Percentiles rank a stretch among this genome's conserved stretches.
These are phyloP conservation scores for Montipora foliosa DNA, from an alignment of 64 coral and sea anemone genomes.

Conservation along the genomic window DNA sequence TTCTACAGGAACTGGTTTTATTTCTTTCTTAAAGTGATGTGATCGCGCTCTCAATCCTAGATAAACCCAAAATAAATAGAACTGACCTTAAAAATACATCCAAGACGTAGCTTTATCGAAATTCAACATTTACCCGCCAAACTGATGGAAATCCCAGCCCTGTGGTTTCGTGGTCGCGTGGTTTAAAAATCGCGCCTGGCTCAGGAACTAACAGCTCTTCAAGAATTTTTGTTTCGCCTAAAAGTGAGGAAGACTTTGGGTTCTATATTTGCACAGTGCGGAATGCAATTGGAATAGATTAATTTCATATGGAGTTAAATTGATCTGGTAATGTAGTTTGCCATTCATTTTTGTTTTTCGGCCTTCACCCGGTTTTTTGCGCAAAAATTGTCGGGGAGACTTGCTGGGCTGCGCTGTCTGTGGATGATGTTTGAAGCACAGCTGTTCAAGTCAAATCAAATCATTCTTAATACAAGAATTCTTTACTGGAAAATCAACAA, in stretches of 20 bases:
- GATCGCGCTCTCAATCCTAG: neutral
- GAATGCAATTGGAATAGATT: neutral
- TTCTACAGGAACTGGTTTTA: too few relatives aligned
- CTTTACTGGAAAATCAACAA: too few relatives aligned
- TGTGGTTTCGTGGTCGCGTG: neutral
- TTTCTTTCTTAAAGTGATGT: too few relatives aligned
- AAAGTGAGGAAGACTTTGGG: neutral
- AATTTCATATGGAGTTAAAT: neutral
- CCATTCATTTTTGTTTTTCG: neutral
- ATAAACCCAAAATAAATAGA: neutral
- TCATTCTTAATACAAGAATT: too few relatives aligned
- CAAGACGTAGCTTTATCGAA: conserved; percentile 1
- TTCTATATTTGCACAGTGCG: neutral
- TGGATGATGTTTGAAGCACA: too few relatives aligned
- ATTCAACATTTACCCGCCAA: neutral
- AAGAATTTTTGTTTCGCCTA: neutral
- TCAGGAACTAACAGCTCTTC: neutral
- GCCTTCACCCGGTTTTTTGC: neutral
- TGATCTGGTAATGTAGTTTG: neutral
- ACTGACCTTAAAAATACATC: neutral
- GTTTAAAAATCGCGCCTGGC: neutral
- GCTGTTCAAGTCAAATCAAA: too few relatives aligned
- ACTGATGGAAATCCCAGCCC: conserved; percentile 6
- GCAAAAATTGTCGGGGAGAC: too few relatives aligned
- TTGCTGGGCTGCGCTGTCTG: too few relatives aligned